These are phyloP conservation scores for Sceloporus tristichus DNA, from an alignment of 2,113 vertebrate species.

Conservation along the genomic window DNA sequence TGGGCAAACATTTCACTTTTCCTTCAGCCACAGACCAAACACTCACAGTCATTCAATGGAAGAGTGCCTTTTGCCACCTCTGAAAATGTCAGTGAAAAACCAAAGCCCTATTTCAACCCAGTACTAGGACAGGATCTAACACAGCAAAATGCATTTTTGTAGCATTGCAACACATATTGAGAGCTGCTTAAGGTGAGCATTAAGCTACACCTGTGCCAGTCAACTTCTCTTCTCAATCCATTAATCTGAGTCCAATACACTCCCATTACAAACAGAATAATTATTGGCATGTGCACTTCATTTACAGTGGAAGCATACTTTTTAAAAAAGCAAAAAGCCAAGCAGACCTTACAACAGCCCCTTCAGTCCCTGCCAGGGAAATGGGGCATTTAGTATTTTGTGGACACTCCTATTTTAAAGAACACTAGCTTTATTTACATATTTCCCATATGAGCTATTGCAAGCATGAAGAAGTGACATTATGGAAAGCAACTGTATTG, in stretches of 20 bases:
- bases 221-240: constrained; percentile 5
- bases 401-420: neutral
- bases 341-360: neutral
- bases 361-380: neutral
- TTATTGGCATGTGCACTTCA: neutral
- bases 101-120: neutral
- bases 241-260: constrained; percentile 8
- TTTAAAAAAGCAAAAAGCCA: neutral
- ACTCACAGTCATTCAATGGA: neutral
- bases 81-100: neutral
- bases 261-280: neutral
- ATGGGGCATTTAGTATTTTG: neutral
- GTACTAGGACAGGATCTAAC: neutral
- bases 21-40: neutral
- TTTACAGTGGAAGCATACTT: neutral
- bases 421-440: constrained; percentile 16
- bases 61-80: neutral
- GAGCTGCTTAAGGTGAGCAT: neutral
- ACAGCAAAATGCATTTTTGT: neutral
- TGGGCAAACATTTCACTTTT: neutral
- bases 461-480: neutral
- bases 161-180: neutral
- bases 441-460: neutral
- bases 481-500: neutral
- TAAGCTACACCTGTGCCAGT: constrained; percentile 9